Evolutionary conservation across 2,888 invertebrate species (phyloP), one percentile per base, ranked within the genome.

Genomic region (Ecliptopera silaceata): DNA sequence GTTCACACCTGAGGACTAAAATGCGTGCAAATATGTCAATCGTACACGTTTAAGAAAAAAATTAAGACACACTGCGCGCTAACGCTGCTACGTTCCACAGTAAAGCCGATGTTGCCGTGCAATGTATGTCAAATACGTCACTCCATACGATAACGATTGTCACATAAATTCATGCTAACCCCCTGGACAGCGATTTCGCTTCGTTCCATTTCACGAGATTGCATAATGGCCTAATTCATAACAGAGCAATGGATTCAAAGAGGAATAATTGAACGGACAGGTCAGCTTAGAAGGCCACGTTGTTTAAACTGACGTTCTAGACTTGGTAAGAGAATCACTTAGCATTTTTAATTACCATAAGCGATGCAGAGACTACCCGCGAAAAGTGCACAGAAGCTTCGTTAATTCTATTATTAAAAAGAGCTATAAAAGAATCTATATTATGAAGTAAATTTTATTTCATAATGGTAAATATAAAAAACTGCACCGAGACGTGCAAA

Each of bases 161-260:
- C n/a, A n/a, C n/a, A n/a, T n/a, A n/a, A n/a, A n/a, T n/a, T n/a
- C n/a, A n/a, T n/a, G n/a, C n/a, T n/a, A n/a, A n/a, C n/a, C n/a
- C n/a, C n/a, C n/a, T 75, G 69, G 65, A 71, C 71, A 72, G 64
- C 69, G 69, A 65, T 70, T 65, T 59, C 65, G 64, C 61, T 68
- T 70, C 56, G 66, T 70, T 64, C 67, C 69, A 69, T 61, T 71
- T 69, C 64, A 60, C 60, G 59, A 61, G 70, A 70, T 67, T 61
- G 63, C 62, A 62, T 62, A 59, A 66, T 66, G 67, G 47, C 67
- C 67, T 65, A 72, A 67, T 70, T 68, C 68, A 67, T 69, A 67
- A 65, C 65, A 51, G 57, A 61, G 63, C 59, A 63, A 58, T 55
- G 56, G 55, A 62, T 59, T 46, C 36, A 50, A 29, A 59, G 26